Conservation (phyloP, 2,113 vertebrate species). For the Lynx canadensis region DNA sequence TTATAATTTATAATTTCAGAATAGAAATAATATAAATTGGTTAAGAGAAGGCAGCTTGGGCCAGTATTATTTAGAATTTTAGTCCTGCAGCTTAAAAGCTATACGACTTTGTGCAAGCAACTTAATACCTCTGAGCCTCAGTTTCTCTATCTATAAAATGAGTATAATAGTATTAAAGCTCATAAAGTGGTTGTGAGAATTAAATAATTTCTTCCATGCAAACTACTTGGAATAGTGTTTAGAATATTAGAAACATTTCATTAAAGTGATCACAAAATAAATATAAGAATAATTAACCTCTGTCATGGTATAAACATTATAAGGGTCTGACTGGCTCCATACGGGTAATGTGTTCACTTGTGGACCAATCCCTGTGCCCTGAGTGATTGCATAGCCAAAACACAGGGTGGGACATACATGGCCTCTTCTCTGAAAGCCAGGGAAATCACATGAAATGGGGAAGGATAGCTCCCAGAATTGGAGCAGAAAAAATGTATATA, state of each 20-base stretch:
- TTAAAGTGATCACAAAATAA: not conserved
- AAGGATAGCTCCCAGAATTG: not conserved
- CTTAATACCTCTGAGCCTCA: not conserved
- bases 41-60: not conserved
- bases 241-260: not conserved
- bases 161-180: not conserved
- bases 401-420: fast-evolving
- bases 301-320: not conserved
- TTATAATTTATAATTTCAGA: not conserved
- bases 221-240: not conserved
- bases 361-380: not conserved
- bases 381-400: not conserved
- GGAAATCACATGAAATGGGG: not conserved
- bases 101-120: not conserved
- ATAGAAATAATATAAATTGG: not conserved
- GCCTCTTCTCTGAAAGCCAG: not conserved
- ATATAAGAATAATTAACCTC: not conserved
- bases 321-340: not conserved
- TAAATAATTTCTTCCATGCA: not conserved
- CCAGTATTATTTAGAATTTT: not conserved
- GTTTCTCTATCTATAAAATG: not conserved
- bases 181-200: not conserved
- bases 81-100: not conserved
- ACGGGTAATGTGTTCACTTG: not conserved
- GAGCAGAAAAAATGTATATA: not conserved